These are phyloP conservation scores for Frieseomelitta varia DNA, from an alignment of 1,140 invertebrate genomes.

Conservation along the genomic window DNA sequence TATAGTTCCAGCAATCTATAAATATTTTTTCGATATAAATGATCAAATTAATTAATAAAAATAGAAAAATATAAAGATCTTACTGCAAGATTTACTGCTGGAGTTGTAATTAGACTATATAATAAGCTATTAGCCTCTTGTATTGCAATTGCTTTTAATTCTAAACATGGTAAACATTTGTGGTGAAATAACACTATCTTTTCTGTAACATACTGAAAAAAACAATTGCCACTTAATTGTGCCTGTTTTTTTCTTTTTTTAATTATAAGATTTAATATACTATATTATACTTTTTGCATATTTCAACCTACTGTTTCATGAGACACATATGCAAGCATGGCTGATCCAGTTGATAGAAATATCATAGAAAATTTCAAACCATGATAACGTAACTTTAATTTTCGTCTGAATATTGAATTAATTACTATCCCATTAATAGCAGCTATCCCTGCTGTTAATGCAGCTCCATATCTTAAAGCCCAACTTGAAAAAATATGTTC, in stretches of 20 bases:
- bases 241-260: too few relatives aligned
- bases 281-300: neutral
- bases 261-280: neutral
- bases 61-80: constrained; percentile 1
- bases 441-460: constrained; percentile 15
- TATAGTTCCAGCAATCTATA: constrained; percentile 78
- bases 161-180: constrained; percentile 81
- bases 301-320: constrained; percentile 68
- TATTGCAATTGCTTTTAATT: constrained; percentile 75
- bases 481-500: constrained; percentile 51
- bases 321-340: neutral
- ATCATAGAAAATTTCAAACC: constrained; percentile 57
- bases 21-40: constrained; percentile 20
- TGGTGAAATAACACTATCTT: constrained; percentile 77
- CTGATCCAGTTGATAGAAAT: constrained; percentile 39
- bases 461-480: constrained; percentile 56
- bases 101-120: constrained; percentile 80
- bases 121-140: constrained; percentile 73
- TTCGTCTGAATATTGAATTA: constrained; percentile 68
- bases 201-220: constrained; percentile 78
- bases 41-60: constrained; percentile 29
- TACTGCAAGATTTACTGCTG: constrained; percentile 81
- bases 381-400: constrained; percentile 65
- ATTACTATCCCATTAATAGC: constrained; percentile 47
- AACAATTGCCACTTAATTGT: constrained; percentile 11